Base-by-base conservation (phyloP, 1,140 invertebrate genomes). In the Hypsibius dujardini region DNA sequence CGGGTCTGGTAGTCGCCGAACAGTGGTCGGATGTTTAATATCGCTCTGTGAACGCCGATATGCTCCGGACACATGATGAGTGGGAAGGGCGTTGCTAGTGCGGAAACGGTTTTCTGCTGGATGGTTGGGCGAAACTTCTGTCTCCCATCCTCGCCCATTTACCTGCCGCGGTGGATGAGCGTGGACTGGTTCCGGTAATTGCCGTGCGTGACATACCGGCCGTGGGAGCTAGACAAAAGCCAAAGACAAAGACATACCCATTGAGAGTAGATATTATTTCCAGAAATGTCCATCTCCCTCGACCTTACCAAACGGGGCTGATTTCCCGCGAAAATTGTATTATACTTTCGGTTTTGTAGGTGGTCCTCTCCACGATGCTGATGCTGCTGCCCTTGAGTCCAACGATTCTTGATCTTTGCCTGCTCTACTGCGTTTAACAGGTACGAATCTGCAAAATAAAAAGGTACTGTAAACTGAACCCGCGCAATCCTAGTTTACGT, bases 381-480 rank as follows among this genome's bases (percentile, higher is more conserved):
- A 12, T 67, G 12, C 12, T 42, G 62, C 12, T 67, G 62, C 62
- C 7, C 42, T 42, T 45, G 62, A 12, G 3, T 45, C 3, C 12
- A 42, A 42, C 62, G 62, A 42, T 67, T 67, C 42, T 67, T 67
- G 12, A 67, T 15, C 42, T 42, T 12, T 42, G 62, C 62, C 7
- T 12, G 12, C 62, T 67, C 62, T 12, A 67, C 45, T 42, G 62
- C 62, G 62, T 67, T 67, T 3, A 67, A 3, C 62, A 67, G 42
- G 42, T 67, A 15, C 12, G 62, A 15, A 12, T 67, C 62, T 67
- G 42, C 42, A 42, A 15, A 67, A 67, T 15, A 67, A 15, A 15
- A 67, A 67, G 42, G 12, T 12, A 7, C 7, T 56, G 50, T 12
- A 67, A 42, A 67, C 12, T 67, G 28, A 28, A 28, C 28, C 28